Evolutionary conservation across 2,888 invertebrate species (phyloP), one percentile per base, ranked within the genome.

Genomic region (Agrochola lota): DNA sequence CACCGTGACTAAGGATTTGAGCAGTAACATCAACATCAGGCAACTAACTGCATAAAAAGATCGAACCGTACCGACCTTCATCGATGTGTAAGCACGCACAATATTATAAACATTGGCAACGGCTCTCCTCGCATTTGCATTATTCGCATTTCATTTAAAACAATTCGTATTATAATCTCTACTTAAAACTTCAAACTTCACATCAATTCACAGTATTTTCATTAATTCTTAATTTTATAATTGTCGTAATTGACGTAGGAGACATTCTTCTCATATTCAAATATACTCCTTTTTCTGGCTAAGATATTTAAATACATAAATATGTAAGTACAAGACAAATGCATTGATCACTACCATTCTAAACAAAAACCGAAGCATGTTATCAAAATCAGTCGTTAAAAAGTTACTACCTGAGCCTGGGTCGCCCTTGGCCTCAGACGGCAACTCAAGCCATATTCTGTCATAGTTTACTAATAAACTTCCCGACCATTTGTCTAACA

Each of bases 41-140:
- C 63, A 76, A 75, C 74, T 84, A 81, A 78, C 78, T 81, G 84
- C 86, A 81, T 83, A 80, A 82, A 85, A 87, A 86, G 77, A 80
- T 79, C 66, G 85, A 83, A 87, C 82, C 67, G 67, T 60, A 77
- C 76, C 79, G 83, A 84, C 89, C 87, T 89, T 87, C 84, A 66
- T 78, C 78, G 82, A 87, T 85, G 81, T 85, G 84, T 88, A 85
- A 78, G 81, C 89, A 86, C 71, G 85, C 78, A 83, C 86, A 81
- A 83, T 87, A 83, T 81, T 87, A 87, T 88, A 89, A 89, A 88
- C 88, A 88, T 85, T 81, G 87, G 75, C 83, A 86, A 63, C 76
- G 78, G 49, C 69, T 83, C 86, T 81, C 75, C 60, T 85, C 67
- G 67, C 76, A 88, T 87, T 84, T 81, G 74, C 83, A 87, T 87